A percentile compares a stretch with the other conserved stretches of the same genome.
These are phyloP conservation scores for Acropora tenuis DNA, from an alignment of 64 coral and sea anemone genomes.

Conservation along the genomic window DNA sequence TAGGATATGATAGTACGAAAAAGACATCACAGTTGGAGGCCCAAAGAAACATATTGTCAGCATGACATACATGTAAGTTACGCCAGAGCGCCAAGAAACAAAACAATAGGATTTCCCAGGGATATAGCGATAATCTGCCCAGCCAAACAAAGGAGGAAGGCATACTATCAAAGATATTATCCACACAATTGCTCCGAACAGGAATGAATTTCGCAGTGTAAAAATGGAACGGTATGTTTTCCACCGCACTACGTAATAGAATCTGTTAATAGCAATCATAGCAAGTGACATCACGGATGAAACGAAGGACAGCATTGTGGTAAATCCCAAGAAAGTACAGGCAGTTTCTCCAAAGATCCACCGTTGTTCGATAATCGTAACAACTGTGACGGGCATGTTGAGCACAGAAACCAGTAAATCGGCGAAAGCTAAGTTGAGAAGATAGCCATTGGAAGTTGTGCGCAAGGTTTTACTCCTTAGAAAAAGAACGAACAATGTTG, in stretches of 20 bases:
- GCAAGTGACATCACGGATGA: slow-evolving; percentile 29
- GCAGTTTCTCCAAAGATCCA: slow-evolving; percentile 34
- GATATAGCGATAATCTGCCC: slow-evolving; percentile 50
- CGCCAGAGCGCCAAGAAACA: slow-evolving; percentile 66
- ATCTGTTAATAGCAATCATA: slow-evolving; percentile 58
- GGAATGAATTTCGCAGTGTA: not conserved
- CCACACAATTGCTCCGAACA: slow-evolving; percentile 24
- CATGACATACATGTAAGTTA: slow-evolving; percentile 84
- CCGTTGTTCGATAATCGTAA: slow-evolving; percentile 13
- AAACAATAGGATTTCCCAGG: slow-evolving; percentile 79
- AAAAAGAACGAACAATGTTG: slow-evolving; percentile 15
- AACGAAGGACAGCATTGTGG: slow-evolving; percentile 42
- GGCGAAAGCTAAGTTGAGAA: slow-evolving; percentile 40
- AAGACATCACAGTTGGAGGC: slow-evolving; percentile 46
- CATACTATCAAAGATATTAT: not conserved
- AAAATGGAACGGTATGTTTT: slow-evolving; percentile 34
- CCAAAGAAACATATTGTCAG: slow-evolving; percentile 73
- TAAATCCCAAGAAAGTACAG: slow-evolving; percentile 29
- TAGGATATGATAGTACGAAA: slow-evolving; percentile 72
- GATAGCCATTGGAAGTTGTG: not conserved
- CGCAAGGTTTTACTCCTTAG: not conserved
- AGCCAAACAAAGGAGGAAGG: slow-evolving; percentile 54
- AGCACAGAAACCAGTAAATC: slow-evolving; percentile 43
- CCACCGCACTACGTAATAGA: slow-evolving; percentile 63
- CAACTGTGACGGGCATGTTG: slow-evolving; percentile 30